A percentile compares a stretch with the other conserved stretches of the same genome.
Evolutionary conservation across 2,888 invertebrate genomes (phyloP).

Genomic region (Cylloceria caligata): DNA sequence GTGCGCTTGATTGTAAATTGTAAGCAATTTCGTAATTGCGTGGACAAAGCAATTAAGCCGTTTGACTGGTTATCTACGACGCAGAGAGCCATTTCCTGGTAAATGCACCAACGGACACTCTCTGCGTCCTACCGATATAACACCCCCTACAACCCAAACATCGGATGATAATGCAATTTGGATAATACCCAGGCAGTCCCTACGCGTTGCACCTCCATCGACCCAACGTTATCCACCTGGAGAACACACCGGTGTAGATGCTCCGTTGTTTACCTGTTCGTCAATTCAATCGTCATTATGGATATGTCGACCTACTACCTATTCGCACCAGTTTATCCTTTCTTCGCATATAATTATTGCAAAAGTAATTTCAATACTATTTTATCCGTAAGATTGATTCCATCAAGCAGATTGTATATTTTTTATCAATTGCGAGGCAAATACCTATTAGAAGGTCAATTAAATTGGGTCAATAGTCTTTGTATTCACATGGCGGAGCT

Average conservation of each 20-base stretch:
- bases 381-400: too few relatives aligned
- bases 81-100: conserved; percentile 71
- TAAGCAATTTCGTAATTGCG: conserved; percentile 83
- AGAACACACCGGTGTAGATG: conserved; percentile 46
- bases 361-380: too few relatives aligned
- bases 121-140: conserved; percentile 72
- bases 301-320: background rate
- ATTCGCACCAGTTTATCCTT: too few relatives aligned
- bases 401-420: background rate
- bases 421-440: background rate
- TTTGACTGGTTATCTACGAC: conserved; percentile 78
- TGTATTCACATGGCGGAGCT: too few relatives aligned
- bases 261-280: conserved; percentile 12
- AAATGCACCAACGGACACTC: conserved; percentile 72
- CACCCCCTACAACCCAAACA: conserved; percentile 73
- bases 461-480: too few relatives aligned
- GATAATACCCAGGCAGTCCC: conserved; percentile 76
- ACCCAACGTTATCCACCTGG: conserved; percentile 52
- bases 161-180: conserved; percentile 79
- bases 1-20: conserved; percentile 80
- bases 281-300: conserved; percentile 12
- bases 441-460: background rate
- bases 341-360: too few relatives aligned
- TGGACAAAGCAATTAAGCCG: conserved; percentile 82
- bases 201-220: conserved; percentile 34